Evolutionary conservation across 2,797 vertebrate genomes (phyloP).

Genomic region (Kryptolebias ocellatus): DNA sequence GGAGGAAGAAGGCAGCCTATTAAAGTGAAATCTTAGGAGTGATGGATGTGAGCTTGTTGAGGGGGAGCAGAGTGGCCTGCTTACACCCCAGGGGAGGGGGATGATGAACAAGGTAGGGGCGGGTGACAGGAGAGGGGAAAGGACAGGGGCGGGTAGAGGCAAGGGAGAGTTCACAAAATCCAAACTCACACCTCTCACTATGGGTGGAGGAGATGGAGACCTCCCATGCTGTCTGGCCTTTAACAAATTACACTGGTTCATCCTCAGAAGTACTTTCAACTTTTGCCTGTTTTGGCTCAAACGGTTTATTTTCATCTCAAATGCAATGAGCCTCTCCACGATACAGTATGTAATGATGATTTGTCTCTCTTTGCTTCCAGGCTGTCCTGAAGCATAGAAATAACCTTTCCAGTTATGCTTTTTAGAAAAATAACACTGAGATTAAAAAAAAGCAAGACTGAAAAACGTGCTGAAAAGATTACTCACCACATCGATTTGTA

Average conservation of each 20-base stretch:
- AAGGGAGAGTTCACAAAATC: conserved; percentile 64
- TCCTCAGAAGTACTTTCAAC: conserved; percentile 59
- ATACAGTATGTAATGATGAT: conserved; percentile 14
- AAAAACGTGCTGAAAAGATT: conserved; percentile 11
- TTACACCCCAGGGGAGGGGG: conserved; percentile 65
- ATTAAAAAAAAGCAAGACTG: conserved; percentile 42
- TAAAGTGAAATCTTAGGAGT: conserved; percentile 81
- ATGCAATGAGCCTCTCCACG: conserved; percentile 17
- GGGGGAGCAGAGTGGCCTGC: conserved; percentile 65
- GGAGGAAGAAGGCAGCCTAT: conserved; percentile 79
- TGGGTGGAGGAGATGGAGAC: conserved; percentile 63
- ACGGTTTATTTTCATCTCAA: conserved; percentile 54
- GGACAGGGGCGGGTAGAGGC: conserved; percentile 3
- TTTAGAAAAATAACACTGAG: conserved; percentile 25
- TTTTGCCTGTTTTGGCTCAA: conserved; percentile 59
- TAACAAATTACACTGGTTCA: conserved; percentile 53
- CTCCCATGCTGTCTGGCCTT: conserved; percentile 68
- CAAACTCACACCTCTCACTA: conserved; percentile 71
- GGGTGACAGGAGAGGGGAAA: conserved; percentile 2
- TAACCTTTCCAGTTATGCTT: conserved; percentile 26
- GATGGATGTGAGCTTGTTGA: conserved; percentile 80
- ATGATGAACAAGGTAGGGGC: conserved; percentile 63
- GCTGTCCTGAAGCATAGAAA: neutral
- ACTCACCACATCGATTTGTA: conserved; percentile 9
- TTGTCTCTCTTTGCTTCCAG: conserved; percentile 2